A percentile compares a stretch with the other conserved stretches of the same genome.
phyloP scores from a whole-genome alignment of 2,113 vertebrate species.

The Clarias macrocephalus region DNA sequence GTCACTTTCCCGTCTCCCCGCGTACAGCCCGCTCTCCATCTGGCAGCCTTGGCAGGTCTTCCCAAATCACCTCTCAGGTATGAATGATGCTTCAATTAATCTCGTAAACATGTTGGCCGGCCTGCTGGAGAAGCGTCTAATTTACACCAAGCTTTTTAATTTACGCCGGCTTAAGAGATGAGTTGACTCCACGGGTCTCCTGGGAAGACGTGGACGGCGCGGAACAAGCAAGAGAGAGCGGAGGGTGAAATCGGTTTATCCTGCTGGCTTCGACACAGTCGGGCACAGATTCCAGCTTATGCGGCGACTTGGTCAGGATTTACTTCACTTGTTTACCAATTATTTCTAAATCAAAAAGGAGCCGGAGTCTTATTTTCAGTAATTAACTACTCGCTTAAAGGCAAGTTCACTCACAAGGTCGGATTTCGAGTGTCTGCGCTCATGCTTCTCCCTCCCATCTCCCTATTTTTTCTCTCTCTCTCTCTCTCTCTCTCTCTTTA shows the following conservation, averaged over 20 bases:
- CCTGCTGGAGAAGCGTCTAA: constrained; percentile 39
- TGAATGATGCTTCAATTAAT: constrained; percentile 55
- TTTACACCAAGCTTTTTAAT: constrained; percentile 54
- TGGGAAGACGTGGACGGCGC: background rate
- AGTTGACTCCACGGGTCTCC: constrained; percentile 34
- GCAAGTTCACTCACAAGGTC: background rate
- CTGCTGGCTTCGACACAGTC: background rate
- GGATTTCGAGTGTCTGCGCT: background rate
- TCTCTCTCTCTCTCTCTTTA: too few relatives aligned
- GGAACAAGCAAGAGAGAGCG: background rate
- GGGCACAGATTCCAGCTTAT: background rate
- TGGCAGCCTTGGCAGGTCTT: constrained; percentile 35
- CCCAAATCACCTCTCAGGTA: constrained; percentile 43
- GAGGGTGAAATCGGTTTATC: background rate
- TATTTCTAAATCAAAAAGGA: constrained; percentile 1
- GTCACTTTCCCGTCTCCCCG: background rate
- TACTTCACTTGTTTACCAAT: background rate
- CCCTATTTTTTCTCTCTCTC: background rate
- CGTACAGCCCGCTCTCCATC: constrained; percentile 32
- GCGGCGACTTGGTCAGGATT: background rate
- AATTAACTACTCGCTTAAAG: background rate
- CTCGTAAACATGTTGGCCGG: constrained; percentile 41
- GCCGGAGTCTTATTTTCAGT: background rate
- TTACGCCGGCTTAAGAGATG: constrained; percentile 42
- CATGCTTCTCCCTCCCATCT: too few relatives aligned